A percentile compares a stretch with the other conserved stretches of the same genome.
Evolutionary conservation across 2,797 vertebrate genomes (phyloP).

Genomic region (Periparus ater): DNA sequence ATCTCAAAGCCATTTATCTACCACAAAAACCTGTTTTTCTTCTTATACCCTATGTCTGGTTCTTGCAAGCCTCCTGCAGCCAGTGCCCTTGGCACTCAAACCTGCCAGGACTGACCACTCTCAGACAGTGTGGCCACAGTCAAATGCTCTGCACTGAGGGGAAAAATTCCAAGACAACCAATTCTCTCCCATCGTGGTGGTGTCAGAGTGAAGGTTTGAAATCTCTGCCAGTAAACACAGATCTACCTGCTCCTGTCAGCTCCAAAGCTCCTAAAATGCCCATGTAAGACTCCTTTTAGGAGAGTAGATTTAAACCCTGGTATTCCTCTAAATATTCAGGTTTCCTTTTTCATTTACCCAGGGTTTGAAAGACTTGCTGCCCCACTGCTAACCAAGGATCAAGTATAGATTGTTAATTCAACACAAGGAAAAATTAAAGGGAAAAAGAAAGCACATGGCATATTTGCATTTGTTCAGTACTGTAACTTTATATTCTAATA

Average conservation of each 20-base stretch:
- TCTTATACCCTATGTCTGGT: not conserved
- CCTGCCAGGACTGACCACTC: not conserved
- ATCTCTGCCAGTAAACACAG: not conserved
- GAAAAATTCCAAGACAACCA: not conserved
- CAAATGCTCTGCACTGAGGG: not conserved
- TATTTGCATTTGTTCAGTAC: not conserved
- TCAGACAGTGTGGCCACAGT: fast-evolving
- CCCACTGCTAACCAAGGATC: not conserved
- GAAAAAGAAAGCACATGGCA: not conserved
- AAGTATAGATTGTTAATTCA: not conserved
- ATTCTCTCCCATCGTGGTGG: not conserved
- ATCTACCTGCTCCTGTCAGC: not conserved
- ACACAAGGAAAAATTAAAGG: not conserved
- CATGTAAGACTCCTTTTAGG: not conserved
- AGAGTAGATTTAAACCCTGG: not conserved
- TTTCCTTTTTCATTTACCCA: not conserved
- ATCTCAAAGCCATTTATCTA: not conserved
- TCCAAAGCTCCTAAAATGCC: not conserved
- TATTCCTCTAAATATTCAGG: not conserved
- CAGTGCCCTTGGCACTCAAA: not conserved
- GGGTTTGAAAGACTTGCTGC: not conserved
- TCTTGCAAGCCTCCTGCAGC: not conserved
- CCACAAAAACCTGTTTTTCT: not conserved
- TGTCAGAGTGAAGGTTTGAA: not conserved
- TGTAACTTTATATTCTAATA: not conserved